Percentiles rank a stretch among this genome's conserved stretches.
These are phyloP conservation scores for Carassius carassius DNA, from an alignment of 2,113 vertebrate genomes.

Conservation along the genomic window DNA sequence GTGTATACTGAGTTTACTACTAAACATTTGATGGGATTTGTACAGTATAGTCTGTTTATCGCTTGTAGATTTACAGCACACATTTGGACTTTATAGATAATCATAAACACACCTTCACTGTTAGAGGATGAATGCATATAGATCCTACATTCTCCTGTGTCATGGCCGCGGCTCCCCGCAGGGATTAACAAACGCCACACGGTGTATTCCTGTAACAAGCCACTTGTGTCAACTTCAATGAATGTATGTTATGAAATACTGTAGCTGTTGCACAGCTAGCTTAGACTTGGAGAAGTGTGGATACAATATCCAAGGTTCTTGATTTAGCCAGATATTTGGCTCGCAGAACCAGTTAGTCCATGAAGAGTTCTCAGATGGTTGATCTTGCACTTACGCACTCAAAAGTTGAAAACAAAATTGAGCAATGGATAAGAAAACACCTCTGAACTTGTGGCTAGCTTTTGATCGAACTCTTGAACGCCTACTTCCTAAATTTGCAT, in stretches of 20 bases:
- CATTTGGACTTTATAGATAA: background rate
- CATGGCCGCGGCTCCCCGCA: background rate
- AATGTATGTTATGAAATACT: slow-evolving; percentile 54
- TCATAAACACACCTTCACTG: background rate
- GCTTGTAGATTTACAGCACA: slow-evolving; percentile 9
- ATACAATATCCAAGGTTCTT: background rate
- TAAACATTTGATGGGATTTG: background rate
- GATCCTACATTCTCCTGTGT: background rate
- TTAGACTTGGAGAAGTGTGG: background rate
- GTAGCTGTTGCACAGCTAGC: background rate
- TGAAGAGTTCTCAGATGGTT: background rate
- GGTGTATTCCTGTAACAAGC: slow-evolving; percentile 47
- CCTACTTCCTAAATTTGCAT: too few species aligned
- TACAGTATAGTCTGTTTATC: background rate
- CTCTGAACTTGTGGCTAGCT: background rate
- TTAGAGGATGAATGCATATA: background rate
- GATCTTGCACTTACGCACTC: slow-evolving; percentile 1
- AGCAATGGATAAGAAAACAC: background rate
- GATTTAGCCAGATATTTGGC: background rate
- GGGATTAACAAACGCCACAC: slow-evolving; percentile 45
- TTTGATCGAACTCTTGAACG: too few species aligned
- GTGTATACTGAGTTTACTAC: background rate
- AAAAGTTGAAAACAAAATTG: background rate
- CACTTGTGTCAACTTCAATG: slow-evolving; percentile 52
- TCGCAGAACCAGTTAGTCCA: background rate